Evolutionary conservation across 2,888 invertebrate species (phyloP), one percentile per base, ranked within the genome.

Genomic region (Empis livida): DNA sequence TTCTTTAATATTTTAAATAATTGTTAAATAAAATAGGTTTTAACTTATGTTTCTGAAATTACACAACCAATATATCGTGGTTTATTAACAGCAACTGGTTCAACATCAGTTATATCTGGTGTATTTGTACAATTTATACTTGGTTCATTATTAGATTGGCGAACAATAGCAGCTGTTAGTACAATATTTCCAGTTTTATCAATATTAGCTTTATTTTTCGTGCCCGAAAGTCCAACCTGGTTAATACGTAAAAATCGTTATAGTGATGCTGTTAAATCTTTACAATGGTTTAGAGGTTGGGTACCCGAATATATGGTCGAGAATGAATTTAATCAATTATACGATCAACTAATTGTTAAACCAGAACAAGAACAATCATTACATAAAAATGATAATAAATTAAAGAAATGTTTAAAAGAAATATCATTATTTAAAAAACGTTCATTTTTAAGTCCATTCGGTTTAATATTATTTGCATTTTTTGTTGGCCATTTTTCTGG

Each of bases 181-280:
- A 73, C 80, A n/a, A 60, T 67, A 1, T 76, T 82, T 55, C 82
- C 85, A 35, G 70, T 78, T 2, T 53, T 79, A 3, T 78, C 84
- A 13, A 76, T 84, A 41, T 54, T 77, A 1, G 73, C 79, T 0
- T 68, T 89, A 10, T 80, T 73, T 56, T 76, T 85, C 59, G 78
- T 89, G 5, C 89, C 89, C 0, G 89, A 89, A 65, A 85, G 84
- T 54, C 88, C 89, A 0, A 78, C 83, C 55, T 89, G 88, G 88
- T 68, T 88, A 43, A 76, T 86, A 44, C 75, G 80, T 1, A 79
- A 78, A 58, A 77, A 78, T 50, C 75, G 80, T 10, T 60, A 75
- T 17, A 71, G 74, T 4, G 84, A 84, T 23, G 84, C 87, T 0
- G 76, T 78, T 53, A 73, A 76, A 62, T 76, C 80, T 31, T 69